A percentile compares a stretch with the other conserved stretches of the same genome.
Evolutionary conservation across 2,888 invertebrate species (phyloP).

Genomic region (Drosophila ustulata): DNA sequence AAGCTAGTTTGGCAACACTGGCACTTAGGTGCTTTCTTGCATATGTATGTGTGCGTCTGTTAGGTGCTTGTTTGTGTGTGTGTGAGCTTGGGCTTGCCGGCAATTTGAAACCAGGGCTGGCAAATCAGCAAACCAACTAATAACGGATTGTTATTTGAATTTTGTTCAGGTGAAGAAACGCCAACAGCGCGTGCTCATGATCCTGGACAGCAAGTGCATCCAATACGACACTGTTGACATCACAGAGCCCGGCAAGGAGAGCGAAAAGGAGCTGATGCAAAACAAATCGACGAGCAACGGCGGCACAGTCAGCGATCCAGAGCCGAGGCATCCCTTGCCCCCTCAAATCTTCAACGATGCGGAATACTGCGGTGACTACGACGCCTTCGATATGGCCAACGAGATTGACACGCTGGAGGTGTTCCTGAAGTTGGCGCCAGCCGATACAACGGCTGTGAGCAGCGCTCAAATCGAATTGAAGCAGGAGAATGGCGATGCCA

Average conservation of each 20-base stretch:
- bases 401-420: conserved; percentile 95
- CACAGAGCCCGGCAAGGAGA: conserved; percentile 95
- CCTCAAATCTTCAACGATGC: conserved; percentile 98
- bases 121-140: background rate
- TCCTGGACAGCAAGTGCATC: conserved; percentile 95
- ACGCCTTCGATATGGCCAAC: conserved; percentile 95
- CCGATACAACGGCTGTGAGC: conserved; percentile 85
- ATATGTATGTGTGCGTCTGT: background rate
- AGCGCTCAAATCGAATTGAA: conserved; percentile 85
- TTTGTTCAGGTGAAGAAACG: conserved; percentile 94
- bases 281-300: conserved; percentile 92
- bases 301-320: conserved; percentile 90
- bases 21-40: too few species aligned
- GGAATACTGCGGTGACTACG: conserved; percentile 95
- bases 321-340: conserved; percentile 92
- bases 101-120: conserved; percentile 46
- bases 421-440: conserved; percentile 91
- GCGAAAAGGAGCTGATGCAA: conserved; percentile 96
- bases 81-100: conserved; percentile 61
- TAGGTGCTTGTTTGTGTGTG: conserved; percentile 13
- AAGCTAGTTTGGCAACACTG: too few species aligned
- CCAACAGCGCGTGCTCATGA: conserved; percentile 96
- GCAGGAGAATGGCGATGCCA: conserved; percentile 79
- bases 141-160: background rate
- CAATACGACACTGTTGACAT: conserved; percentile 97